These are phyloP conservation scores for Pipra filicauda DNA, from an alignment of 2,113 vertebrate species.

Conservation along the genomic window DNA sequence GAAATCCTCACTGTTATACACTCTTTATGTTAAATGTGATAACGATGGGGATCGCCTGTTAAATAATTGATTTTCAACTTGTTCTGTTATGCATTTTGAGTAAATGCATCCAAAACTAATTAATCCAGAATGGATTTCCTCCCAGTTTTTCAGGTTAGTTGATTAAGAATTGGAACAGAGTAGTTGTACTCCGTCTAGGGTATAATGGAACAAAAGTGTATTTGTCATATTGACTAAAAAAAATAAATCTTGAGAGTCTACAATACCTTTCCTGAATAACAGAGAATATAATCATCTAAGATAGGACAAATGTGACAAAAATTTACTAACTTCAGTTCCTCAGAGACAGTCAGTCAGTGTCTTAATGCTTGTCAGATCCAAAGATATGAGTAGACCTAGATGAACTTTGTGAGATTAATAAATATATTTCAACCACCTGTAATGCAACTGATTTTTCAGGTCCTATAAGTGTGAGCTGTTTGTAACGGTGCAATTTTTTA, in stretches of 20 bases:
- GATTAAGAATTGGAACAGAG: slow-evolving; percentile 13
- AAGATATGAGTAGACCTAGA: not conserved
- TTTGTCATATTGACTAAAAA: slow-evolving; percentile 3
- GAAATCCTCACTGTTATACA: not conserved
- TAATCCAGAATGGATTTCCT: not conserved
- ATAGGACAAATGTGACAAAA: not conserved
- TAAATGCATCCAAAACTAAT: slow-evolving; percentile 15
- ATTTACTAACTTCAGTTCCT: not conserved
- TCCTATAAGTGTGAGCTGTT: not conserved
- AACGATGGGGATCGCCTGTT: not conserved
- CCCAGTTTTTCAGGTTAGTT: not conserved
- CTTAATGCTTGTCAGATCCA: not conserved
- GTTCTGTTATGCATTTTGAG: not conserved
- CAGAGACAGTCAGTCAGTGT: not conserved
- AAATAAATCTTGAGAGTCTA: not conserved
- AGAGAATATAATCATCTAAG: not conserved
- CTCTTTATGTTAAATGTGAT: not conserved
- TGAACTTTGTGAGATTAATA: not conserved
- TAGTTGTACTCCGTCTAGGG: not conserved
- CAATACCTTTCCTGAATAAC: not conserved
- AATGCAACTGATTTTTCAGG: not conserved
- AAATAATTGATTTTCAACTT: not conserved
- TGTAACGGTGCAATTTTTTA: not conserved
- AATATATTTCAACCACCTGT: not conserved
- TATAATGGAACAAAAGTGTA: not conserved